A percentile compares a stretch with the other conserved stretches of the same genome.
phyloP scores from a whole-genome alignment of 2,888 invertebrate genomes.

The Euzophera pinguis region DNA sequence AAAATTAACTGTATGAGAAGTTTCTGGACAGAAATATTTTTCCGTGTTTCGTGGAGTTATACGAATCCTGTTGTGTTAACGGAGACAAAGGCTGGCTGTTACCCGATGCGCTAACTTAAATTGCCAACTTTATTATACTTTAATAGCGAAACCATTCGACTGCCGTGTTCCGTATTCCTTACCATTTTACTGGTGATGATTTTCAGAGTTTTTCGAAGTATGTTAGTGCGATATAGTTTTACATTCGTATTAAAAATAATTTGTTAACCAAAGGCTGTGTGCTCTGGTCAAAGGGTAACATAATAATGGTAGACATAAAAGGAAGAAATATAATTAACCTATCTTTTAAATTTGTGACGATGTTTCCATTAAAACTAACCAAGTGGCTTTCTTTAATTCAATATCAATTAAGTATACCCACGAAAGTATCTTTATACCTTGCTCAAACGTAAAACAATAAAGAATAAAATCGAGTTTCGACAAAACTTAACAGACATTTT shows the following conservation, averaged over 20 bases:
- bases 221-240: not conserved
- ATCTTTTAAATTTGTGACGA: too few relatives aligned
- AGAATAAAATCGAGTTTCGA: too few relatives aligned
- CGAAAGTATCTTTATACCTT: too few relatives aligned
- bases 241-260: not conserved
- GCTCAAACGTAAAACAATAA: too few relatives aligned
- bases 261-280: too few relatives aligned
- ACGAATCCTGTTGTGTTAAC: constrained; percentile 5
- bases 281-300: too few relatives aligned
- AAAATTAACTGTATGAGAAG: not conserved
- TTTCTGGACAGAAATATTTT: constrained; percentile 4
- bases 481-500: too few relatives aligned
- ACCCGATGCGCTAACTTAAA: constrained; percentile 7
- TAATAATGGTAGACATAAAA: too few relatives aligned
- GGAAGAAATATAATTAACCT: too few relatives aligned
- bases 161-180: not conserved
- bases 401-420: too few relatives aligned
- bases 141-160: constrained; percentile 3
- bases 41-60: constrained; percentile 5
- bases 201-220: not conserved
- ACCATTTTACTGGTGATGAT: not conserved
- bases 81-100: constrained; percentile 2
- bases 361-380: too few relatives aligned
- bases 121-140: constrained; percentile 12
- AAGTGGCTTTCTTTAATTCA: too few relatives aligned